phyloP scores from a whole-genome alignment of 2,888 invertebrate species.

The Parnassius apollo region DNA sequence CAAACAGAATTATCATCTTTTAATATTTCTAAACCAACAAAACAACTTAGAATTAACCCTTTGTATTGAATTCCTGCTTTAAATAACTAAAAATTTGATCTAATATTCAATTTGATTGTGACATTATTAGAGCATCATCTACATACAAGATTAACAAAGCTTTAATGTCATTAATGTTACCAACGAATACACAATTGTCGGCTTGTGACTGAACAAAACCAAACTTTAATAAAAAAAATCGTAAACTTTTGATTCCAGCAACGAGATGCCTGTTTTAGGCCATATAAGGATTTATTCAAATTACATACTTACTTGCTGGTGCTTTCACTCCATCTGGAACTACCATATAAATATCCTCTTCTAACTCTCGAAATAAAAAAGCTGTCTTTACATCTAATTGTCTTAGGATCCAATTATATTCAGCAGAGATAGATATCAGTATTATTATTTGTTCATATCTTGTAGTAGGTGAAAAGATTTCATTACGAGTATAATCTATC shows the following conservation, averaged over 20 bases:
- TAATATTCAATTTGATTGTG: conserved; percentile 17
- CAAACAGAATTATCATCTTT: too few species aligned
- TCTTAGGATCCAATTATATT: conserved; percentile 27
- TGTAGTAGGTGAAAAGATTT: conserved; percentile 30
- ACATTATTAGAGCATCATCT: conserved; percentile 26
- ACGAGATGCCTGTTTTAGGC: conserved; percentile 37
- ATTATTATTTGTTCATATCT: conserved; percentile 33
- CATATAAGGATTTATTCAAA: conserved; percentile 37
- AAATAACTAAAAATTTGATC: too few species aligned
- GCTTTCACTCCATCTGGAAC: conserved; percentile 30
- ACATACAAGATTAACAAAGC: too few species aligned
- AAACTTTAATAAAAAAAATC: conserved; percentile 31
- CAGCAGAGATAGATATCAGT: conserved; percentile 27
- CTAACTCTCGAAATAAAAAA: conserved; percentile 32
- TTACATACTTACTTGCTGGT: conserved; percentile 23
- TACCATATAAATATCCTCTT: conserved; percentile 34
- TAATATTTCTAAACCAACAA: too few species aligned
- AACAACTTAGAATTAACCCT: too few species aligned
- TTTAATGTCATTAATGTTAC: too few species aligned
- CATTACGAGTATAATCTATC: conserved; percentile 31
- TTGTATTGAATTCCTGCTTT: too few species aligned
- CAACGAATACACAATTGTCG: conserved; percentile 36
- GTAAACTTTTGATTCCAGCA: conserved; percentile 39
- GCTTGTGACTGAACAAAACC: conserved; percentile 34
- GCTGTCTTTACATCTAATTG: conserved; percentile 38